Conservation (phyloP, 2,888 invertebrate species). For the Drosophila falleni region DNA sequence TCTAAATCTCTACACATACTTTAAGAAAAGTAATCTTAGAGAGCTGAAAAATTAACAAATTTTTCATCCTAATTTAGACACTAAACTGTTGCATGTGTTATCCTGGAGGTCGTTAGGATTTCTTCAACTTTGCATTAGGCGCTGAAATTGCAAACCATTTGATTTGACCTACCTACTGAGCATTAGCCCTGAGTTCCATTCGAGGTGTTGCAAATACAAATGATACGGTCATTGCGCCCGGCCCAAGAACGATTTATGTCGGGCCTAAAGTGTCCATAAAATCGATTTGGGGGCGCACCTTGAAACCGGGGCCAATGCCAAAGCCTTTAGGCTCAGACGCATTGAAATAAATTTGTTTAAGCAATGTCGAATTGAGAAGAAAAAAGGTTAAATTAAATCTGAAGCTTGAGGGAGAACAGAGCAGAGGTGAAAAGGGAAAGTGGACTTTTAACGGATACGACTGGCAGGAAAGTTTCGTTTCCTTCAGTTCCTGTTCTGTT, state of each 20-base stretch:
- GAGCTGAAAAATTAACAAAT: background rate
- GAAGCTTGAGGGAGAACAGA: constrained; percentile 6
- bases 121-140: constrained; percentile 39
- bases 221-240: constrained; percentile 66
- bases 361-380: constrained; percentile 33
- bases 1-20: background rate
- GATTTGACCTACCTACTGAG: constrained; percentile 12
- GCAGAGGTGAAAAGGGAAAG: constrained; percentile 5
- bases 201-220: constrained; percentile 68
- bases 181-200: background rate
- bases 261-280: constrained; percentile 74
- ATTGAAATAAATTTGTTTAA: constrained; percentile 70
- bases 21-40: background rate
- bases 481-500: constrained; percentile 28
- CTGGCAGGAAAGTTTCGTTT: constrained; percentile 54
- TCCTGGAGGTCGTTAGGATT: constrained; percentile 35
- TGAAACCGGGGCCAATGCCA: constrained; percentile 30
- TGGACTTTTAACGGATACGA: constrained; percentile 51
- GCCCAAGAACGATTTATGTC: constrained; percentile 56
- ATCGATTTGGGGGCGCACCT: constrained; percentile 62
- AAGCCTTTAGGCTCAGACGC: constrained; percentile 10
- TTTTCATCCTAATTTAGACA: constrained; percentile 8
- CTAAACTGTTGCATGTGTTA: constrained; percentile 56
- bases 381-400: constrained; percentile 66
- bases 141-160: constrained; percentile 60